Evolutionary conservation across 2,113 vertebrate genomes (phyloP).

Genomic region (Semnornis frantzii): DNA sequence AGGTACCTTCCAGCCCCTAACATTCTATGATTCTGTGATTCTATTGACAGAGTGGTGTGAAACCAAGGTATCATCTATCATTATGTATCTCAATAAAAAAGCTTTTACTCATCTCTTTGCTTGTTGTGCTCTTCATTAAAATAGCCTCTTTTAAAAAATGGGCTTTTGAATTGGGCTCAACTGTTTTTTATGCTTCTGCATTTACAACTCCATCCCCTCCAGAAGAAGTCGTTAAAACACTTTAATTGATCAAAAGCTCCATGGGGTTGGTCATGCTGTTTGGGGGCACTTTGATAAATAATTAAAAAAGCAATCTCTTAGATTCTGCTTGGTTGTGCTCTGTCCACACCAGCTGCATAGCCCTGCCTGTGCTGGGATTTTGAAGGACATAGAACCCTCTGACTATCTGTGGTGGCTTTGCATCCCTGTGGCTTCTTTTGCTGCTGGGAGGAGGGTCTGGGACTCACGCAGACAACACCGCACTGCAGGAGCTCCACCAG

Average conservation of each 20-base stretch:
- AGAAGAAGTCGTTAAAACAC: background rate
- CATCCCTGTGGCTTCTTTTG: background rate
- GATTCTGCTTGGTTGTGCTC: background rate
- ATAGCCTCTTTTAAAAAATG: background rate
- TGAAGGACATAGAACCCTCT: conserved; percentile 19
- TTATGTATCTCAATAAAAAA: background rate
- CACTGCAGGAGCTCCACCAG: background rate
- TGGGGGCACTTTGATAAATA: background rate
- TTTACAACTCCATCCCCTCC: background rate
- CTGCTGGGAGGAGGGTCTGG: background rate
- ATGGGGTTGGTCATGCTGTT: background rate
- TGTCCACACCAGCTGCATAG: background rate
- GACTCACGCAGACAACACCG: background rate
- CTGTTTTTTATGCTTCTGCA: background rate
- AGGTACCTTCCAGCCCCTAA: too few relatives aligned
- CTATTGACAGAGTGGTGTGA: background rate
- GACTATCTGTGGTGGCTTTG: background rate
- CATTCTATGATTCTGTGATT: too few relatives aligned
- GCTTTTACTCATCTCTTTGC: background rate
- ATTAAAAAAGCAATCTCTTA: background rate
- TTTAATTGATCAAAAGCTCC: background rate
- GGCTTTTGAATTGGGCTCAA: background rate
- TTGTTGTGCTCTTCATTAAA: background rate
- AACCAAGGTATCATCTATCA: background rate
- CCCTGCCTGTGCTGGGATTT: background rate